Conservation (phyloP, 1,140 invertebrate genomes). For the Lordiphosa clarofinis region DNA sequence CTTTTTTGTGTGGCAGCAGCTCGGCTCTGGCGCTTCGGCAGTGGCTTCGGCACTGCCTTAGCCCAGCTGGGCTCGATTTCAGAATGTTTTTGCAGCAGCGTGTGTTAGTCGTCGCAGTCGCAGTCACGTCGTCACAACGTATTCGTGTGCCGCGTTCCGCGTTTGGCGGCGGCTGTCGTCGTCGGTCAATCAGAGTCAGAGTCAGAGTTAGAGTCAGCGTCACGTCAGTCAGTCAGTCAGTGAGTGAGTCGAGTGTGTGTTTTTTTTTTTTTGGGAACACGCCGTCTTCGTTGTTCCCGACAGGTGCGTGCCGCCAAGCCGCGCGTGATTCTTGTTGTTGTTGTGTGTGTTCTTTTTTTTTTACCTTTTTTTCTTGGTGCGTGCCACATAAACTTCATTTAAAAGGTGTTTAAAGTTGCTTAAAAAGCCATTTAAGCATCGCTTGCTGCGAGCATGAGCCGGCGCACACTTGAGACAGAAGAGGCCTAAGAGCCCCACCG, state of each 20-base stretch:
- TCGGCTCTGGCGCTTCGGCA: slow-evolving; percentile 14
- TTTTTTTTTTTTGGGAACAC: slow-evolving; percentile 5
- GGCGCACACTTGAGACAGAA: slow-evolving; percentile 3
- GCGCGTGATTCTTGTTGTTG: slow-evolving; percentile 36
- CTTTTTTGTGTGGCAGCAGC: slow-evolving; percentile 11
- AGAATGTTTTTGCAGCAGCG: slow-evolving; percentile 54
- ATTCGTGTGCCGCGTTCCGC: slow-evolving; percentile 60
- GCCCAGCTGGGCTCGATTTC: slow-evolving; percentile 11
- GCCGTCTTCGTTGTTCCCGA: neutral
- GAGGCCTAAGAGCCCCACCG: neutral
- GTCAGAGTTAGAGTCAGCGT: too few relatives aligned
- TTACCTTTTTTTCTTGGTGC: slow-evolving; percentile 26
- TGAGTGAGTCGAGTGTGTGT: slow-evolving; percentile 8
- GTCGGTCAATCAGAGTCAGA: slow-evolving; percentile 29
- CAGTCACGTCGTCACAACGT: slow-evolving; percentile 76
- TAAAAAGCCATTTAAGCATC: slow-evolving; percentile 31
- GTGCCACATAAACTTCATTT: slow-evolving; percentile 42
- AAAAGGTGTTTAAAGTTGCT: slow-evolving; percentile 59
- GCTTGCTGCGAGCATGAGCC: slow-evolving; percentile 12
- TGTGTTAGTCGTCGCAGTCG: slow-evolving; percentile 71
- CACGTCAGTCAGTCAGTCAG: slow-evolving; percentile 7
- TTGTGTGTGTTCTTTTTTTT: slow-evolving; percentile 12
- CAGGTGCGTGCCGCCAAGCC: slow-evolving; percentile 40
- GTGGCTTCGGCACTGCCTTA: slow-evolving; percentile 9
- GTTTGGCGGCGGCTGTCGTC: slow-evolving; percentile 63